Evolutionary conservation across 2,888 invertebrate genomes (phyloP), one percentile per base, ranked within the genome.

Genomic region (Sarcophaga subvicina): DNA sequence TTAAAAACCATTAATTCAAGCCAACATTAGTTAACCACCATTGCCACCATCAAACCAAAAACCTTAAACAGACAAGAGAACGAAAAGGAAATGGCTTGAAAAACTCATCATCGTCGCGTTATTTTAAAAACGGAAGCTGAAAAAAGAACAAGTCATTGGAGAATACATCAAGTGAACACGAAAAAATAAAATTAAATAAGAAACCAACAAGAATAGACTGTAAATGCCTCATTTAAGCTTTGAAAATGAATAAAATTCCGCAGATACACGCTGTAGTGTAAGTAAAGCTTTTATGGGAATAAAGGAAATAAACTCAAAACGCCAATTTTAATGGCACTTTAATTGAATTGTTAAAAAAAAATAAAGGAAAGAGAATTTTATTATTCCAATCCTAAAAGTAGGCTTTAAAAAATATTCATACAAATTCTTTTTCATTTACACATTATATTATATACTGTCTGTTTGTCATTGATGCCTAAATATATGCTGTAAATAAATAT

Each of bases 1-100:
- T 86, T 86, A 86, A 83, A 80, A 86, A 70, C 66, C 85, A 83
- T 86, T 80, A 67, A 37, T 37, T 69, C 62, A 86, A 80, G 59
- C 27, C 64, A 70, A 62, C 64, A 27, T 54, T 47, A 71, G 45
- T 20, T 66, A 60, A 60, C 25, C 66, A 66, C 59, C 37, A 37
- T 10, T 37, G 8, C 37, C 59, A 62, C 47, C 8, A 45, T 11
- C 62, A 49, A 14, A 60, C 62, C 22, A 20, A 10, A 37, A 8
- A 10, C 37, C 37, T 10, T 37, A 37, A 37, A 69, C 10, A 12
- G 59, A 2, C 20, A 64, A 59, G 17, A 63, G 45, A 6, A 27
- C 25, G 4, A 66, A 45, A 67, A 17, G 45, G 4, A 47, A 69
- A 63, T 77, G 60, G 25, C 6, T 27, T 17, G 63, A 63, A 25